Percentiles rank a stretch among this genome's conserved stretches.
These are phyloP conservation scores for Piprites chloris DNA, from an alignment of 2,113 vertebrate species.

Conservation along the genomic window DNA sequence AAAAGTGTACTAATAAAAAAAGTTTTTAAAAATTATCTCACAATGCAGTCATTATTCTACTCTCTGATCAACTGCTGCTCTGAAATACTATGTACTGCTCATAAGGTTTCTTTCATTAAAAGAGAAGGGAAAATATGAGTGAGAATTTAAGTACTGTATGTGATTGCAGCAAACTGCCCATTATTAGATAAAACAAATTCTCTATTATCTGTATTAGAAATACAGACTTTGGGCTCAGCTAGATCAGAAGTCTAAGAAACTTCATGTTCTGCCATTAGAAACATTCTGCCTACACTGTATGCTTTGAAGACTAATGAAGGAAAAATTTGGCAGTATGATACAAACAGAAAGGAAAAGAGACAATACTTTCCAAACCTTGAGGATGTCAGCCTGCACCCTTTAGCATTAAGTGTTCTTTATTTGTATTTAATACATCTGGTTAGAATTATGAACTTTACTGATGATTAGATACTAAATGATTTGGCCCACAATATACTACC, in stretches of 20 bases:
- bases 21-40: not conserved
- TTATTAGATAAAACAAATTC: not conserved
- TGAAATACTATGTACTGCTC: not conserved
- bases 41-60: not conserved
- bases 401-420: not conserved
- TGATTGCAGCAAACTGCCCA: not conserved
- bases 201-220: not conserved
- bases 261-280: not conserved
- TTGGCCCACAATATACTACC: not conserved
- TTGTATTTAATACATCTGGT: not conserved
- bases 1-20: not conserved
- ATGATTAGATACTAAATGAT: not conserved
- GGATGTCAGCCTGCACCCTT: not conserved
- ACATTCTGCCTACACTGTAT: not conserved
- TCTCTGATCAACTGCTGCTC: not conserved
- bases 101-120: not conserved
- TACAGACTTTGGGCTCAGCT: not conserved
- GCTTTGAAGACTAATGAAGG: not conserved
- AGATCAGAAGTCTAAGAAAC: not conserved
- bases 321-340: not conserved
- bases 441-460: not conserved
- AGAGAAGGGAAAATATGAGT: not conserved
- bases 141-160: not conserved
- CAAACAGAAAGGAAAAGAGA: not conserved
- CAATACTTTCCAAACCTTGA: not conserved